Evolutionary conservation across 2,888 invertebrate genomes (phyloP), one percentile per base, ranked within the genome.

Genomic region (Temnothorax ravouxi): DNA sequence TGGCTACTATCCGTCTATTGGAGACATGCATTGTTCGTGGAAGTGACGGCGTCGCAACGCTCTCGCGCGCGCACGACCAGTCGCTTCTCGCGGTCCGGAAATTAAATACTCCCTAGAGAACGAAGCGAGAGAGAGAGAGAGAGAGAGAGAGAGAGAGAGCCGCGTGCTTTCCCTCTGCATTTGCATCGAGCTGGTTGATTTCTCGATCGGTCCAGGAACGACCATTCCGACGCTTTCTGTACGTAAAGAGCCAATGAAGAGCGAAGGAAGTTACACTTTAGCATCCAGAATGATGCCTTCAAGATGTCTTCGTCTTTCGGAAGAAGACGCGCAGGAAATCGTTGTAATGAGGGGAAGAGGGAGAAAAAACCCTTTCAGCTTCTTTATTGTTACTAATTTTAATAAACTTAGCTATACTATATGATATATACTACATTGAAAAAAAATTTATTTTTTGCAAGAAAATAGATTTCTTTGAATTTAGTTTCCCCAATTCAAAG

Each of bases 101-200:
- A 93, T 93, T 93, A 93, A 93, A 92, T 92, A 91, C 91, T 85
- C 88, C 87, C 90, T 81, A 84, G 85, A 89, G 85, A 88, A 87
- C 83, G 86, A 50, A 59, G 62, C 25, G 50, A 75, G 52, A 80
- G 62, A 41, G 81, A 29, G 29, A 29, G 29, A 29, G 29, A 29
- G 29, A 29, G 29, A 75, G 52, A 80, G 62, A 69, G 61, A 41
- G 81, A 69, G 59, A 75, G 50, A 75, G 54, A 80, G 62, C 61
- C 71, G 59, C 64, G 34, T 56, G 56, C 18, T 59, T 76, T 18
- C 59, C 9, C 38, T 47, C 13, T 29, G 34, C 50, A 69, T 82
- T 86, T 75, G 54, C 69, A 84, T 84, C 59, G 52, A 66, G 38
- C 52, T 61, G 29, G 25, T 54, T 64, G 56, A 75, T 80, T 44